Percentiles rank a stretch among this genome's conserved stretches.
phyloP scores from a whole-genome alignment of 2,113 vertebrate genomes.

The Lepus americanus region DNA sequence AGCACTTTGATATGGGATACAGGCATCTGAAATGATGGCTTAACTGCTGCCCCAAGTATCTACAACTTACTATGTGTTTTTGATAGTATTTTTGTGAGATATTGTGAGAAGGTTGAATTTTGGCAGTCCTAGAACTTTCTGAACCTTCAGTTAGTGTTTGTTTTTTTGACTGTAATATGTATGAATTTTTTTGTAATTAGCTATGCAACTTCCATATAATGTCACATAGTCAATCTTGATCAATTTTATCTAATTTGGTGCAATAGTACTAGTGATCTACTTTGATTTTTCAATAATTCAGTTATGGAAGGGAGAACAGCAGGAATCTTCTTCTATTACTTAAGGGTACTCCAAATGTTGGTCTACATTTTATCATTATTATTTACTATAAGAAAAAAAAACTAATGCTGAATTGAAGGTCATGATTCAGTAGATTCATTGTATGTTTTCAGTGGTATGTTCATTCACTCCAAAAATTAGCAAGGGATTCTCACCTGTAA shows the following conservation, averaged over 20 bases:
- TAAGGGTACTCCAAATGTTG: background rate
- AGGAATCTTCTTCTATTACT: background rate
- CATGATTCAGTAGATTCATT: background rate
- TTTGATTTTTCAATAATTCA: constrained; percentile 20
- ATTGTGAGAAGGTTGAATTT: background rate
- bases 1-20: too few relatives aligned
- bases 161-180: background rate
- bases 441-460: rapidly evolving
- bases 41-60: too few relatives aligned
- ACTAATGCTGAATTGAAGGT: background rate
- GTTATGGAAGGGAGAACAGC: background rate
- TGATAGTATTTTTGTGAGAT: background rate
- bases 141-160: background rate
- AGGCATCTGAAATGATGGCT: too few relatives aligned
- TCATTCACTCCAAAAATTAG: background rate
- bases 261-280: background rate
- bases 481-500: background rate
- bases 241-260: background rate
- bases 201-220: background rate
- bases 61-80: too few relatives aligned
- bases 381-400: background rate
- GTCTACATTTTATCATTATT: background rate
- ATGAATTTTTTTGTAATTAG: background rate
- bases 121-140: background rate
- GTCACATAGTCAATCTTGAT: background rate